Conservation (phyloP, 2,113 vertebrate species). For the Aldabrachelys gigantea region DNA sequence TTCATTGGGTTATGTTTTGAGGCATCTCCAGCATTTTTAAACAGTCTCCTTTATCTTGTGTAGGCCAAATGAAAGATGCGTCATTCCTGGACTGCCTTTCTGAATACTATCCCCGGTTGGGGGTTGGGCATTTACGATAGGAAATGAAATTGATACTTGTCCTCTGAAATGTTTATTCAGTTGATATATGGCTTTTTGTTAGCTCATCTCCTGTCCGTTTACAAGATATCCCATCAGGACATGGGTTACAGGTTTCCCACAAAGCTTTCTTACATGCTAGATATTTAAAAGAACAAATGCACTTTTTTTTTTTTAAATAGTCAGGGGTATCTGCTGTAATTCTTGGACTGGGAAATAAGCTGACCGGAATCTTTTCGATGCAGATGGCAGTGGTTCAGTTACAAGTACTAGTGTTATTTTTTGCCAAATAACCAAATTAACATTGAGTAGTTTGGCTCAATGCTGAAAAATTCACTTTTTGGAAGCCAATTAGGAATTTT, state of each 20-base stretch:
- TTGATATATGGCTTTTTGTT: slow-evolving; percentile 39
- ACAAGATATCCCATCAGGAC: background rate
- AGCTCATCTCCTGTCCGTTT: slow-evolving; percentile 47
- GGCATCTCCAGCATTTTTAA: background rate
- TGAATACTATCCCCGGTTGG: slow-evolving; percentile 18
- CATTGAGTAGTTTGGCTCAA: slow-evolving; percentile 66
- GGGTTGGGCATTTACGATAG: background rate
- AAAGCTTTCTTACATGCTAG: background rate
- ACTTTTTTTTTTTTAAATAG: background rate
- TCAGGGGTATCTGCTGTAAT: slow-evolving; percentile 57
- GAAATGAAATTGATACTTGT: slow-evolving; percentile 44
- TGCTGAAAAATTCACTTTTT: slow-evolving; percentile 67
- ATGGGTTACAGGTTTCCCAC: background rate
- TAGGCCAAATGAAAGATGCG: background rate
- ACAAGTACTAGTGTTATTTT: slow-evolving; percentile 60
- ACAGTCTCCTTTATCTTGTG: background rate
- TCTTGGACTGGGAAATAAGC: slow-evolving; percentile 45
- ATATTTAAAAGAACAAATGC: slow-evolving; percentile 35
- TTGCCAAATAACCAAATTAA: slow-evolving; percentile 73
- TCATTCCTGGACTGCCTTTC: background rate
- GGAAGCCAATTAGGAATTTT: slow-evolving; percentile 32
- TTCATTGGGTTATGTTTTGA: background rate
- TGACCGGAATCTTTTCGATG: slow-evolving; percentile 47
- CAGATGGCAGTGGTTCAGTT: slow-evolving; percentile 65
- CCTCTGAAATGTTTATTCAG: slow-evolving; percentile 32